These are phyloP conservation scores for Brachionus paranguensis DNA, from an alignment of 1,140 invertebrate species.

Conservation along the genomic window DNA sequence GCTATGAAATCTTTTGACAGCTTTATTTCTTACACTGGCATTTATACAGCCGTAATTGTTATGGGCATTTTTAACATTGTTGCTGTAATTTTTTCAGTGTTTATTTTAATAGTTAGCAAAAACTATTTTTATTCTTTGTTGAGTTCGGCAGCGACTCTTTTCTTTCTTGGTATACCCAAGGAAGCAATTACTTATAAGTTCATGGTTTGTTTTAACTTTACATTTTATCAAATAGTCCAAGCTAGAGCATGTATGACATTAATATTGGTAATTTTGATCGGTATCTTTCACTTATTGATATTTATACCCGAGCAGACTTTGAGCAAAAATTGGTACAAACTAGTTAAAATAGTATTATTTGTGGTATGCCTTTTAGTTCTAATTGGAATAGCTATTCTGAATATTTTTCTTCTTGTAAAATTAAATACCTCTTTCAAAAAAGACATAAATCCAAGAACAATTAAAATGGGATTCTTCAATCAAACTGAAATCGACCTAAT, in stretches of 20 bases:
- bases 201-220: background rate
- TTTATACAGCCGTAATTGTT: background rate
- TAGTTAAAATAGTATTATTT: background rate
- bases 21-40: background rate
- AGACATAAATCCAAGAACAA: background rate
- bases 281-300: background rate
- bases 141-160: background rate
- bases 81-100: background rate
- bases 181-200: background rate
- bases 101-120: background rate
- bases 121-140: background rate
- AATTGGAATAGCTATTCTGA: background rate
- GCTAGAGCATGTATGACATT: background rate
- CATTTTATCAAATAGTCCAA: background rate
- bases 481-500: background rate
- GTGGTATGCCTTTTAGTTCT: background rate
- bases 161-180: background rate
- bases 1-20: background rate
- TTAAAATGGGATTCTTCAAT: background rate
- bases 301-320: background rate
- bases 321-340: background rate
- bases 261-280: background rate
- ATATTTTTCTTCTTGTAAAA: background rate
- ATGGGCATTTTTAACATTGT: background rate
- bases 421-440: background rate